These are phyloP conservation scores for Pyrrhosoma nymphula DNA, from an alignment of 2,888 invertebrate genomes.

Conservation along the genomic window DNA sequence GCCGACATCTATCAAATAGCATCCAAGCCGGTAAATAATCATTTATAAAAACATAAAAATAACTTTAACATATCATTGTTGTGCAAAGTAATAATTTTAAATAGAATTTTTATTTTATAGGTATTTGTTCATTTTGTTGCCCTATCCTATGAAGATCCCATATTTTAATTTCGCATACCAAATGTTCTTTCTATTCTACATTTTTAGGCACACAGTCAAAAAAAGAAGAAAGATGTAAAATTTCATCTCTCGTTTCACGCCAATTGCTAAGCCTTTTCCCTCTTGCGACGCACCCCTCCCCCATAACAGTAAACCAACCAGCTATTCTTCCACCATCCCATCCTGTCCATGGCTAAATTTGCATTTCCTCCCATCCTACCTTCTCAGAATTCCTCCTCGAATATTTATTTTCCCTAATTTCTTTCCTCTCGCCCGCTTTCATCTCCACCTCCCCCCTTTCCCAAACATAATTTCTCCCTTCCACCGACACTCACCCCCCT, in stretches of 20 bases:
- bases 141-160: no score
- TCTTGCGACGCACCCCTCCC: neutral
- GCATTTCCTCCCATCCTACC: neutral
- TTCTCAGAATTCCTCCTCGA: neutral
- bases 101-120: no score
- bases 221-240: no score
- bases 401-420: neutral
- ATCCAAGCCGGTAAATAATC: no score
- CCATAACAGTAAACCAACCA: neutral
- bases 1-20: no score
- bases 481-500: neutral
- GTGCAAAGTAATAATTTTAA: no score
- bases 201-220: no score
- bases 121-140: no score
- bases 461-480: neutral
- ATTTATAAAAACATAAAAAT: no score
- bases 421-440: neutral
- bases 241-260: neutral
- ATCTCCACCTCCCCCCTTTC: neutral
- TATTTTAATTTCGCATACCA: no score
- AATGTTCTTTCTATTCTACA: no score
- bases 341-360: neutral
- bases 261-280: neutral
- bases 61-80: no score
- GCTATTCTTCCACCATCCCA: neutral